Base-by-base conservation (phyloP, 1,140 invertebrate genomes). In the Zaprionus ghesquierei region DNA sequence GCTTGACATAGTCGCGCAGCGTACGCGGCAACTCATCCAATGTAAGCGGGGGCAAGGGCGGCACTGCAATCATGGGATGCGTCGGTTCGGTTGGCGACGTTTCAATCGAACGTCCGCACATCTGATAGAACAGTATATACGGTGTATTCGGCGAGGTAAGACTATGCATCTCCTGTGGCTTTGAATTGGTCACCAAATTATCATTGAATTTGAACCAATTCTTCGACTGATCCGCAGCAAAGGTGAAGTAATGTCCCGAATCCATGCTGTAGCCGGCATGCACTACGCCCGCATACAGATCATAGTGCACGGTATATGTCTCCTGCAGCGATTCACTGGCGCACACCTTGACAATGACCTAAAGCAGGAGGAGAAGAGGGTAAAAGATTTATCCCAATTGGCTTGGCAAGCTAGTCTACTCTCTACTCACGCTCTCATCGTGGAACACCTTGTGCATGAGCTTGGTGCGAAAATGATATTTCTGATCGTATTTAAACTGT, bases 121-220 rank as follows among this genome's bases (percentile, higher is more conserved):
- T 90, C 50, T 92, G 87, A 84, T 98, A 98, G 78, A 97, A 96
- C 3, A 97, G 92, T 53, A 97, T 95, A 77, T 97, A 98, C 0
- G 96, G 96, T 0, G 97, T 97, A 82, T 96, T 95, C 2, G 95
- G 94, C 3, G 94, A 94, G 60, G 95, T 94, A 18, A 96, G 92
- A 62, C 92, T 93, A 66, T 94, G 81, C 55, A 97, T 94, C 10
- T 95, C 94, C 1, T 93, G 91, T 18, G 95, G 94, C 1, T 94
- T 94, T 0, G 94, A 94, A 20, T 92, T 91, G 0, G 94, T 94
- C 0, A 97, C 96, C 2, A 93, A 92, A 58, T 94, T 95, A 74
- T 98, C 97, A 81, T 97, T 97, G 80, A 96, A 97, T 72, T 95
- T 94, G 85, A 95, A 96, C 97, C 97, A 98, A 93, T 95, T 95